Evolutionary conservation across 2,888 invertebrate species (phyloP), one percentile per base, ranked within the genome.

Genomic region (Dicranocentrus wangi): DNA sequence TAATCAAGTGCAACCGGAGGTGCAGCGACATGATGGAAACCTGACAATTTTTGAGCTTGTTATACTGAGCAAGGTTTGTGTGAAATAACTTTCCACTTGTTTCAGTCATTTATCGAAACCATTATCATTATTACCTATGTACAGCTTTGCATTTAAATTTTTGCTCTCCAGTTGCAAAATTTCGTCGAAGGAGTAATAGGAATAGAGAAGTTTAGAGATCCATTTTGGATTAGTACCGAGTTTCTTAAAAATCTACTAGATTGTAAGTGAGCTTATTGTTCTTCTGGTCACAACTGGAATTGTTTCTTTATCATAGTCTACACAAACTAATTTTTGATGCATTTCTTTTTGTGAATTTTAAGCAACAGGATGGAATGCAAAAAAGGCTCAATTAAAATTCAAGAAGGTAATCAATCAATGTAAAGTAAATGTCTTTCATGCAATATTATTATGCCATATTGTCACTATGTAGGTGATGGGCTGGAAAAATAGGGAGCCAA

Each of bases 41-140:
- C 13, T 73, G 17, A 51, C 53, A 7, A 73, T 73, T 27, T 65
- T 73, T 65, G 63, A 65, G n/a, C 21, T 73, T 23, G 53, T 73
- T 1, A 73, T 17, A 1, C 63, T 73, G 15, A 63, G 25, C n/a
- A 32, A 73, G 32, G 53, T 61, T 13, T 21, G 53, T 32, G 3
- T 17, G 1, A 47, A 47, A 17, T n/a, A 47, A 47, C 2, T 47
- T 47, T 47, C 15, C 13, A 47, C n/a, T n/a, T n/a, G n/a, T n/a
- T n/a, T n/a, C n/a, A n/a, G n/a, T n/a, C n/a, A n/a, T n/a, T n/a
- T n/a, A n/a, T n/a, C n/a, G n/a, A n/a, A n/a, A n/a, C n/a, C n/a
- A n/a, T n/a, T n/a, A n/a, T n/a, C n/a, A n/a, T n/a, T n/a, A n/a
- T n/a, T n/a, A n/a, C n/a, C n/a, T n/a, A n/a, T n/a, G n/a, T n/a